These are phyloP conservation scores for Hydrozoanthus tunicans DNA, from an alignment of 64 coral and sea anemone genomes.

Conservation along the genomic window DNA sequence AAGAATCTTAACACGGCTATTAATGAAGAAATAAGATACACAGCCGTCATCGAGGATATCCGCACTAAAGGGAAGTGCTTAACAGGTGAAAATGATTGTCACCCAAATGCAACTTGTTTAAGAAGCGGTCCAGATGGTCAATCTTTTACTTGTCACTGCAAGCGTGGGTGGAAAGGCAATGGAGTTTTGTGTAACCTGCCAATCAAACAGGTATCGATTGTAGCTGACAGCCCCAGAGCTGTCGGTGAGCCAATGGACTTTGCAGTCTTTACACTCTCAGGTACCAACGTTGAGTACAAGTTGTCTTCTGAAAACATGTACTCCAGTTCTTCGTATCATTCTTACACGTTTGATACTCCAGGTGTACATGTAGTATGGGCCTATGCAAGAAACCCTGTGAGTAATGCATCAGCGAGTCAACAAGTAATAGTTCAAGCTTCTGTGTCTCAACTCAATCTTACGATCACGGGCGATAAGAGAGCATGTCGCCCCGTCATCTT, in stretches of 20 bases:
- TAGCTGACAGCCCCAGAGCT: slow-evolving; percentile 58
- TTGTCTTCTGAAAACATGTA: slow-evolving; percentile 57
- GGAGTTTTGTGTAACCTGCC: slow-evolving; percentile 52
- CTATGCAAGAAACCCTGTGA: slow-evolving; percentile 62
- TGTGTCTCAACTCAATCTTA: slow-evolving; percentile 53
- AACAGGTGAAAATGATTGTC: slow-evolving; percentile 72
- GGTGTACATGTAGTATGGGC: slow-evolving; percentile 54
- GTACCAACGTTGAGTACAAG: slow-evolving; percentile 66
- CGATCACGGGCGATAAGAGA: slow-evolving; percentile 34
- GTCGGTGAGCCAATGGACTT: slow-evolving; percentile 55
- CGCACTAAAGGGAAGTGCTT: slow-evolving; percentile 54
- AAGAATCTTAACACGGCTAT: slow-evolving; percentile 26
- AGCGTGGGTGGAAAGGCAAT: slow-evolving; percentile 64
- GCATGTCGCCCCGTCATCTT: slow-evolving; percentile 54
- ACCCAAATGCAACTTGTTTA: slow-evolving; percentile 67
- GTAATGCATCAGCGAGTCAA: slow-evolving; percentile 8
- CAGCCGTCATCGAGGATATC: slow-evolving; percentile 39
- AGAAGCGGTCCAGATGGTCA: slow-evolving; percentile 52
- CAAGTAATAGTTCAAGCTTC: slow-evolving; percentile 50
- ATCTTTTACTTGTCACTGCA: slow-evolving; percentile 66
- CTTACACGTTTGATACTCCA: slow-evolving; percentile 32
- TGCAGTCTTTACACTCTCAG: slow-evolving; percentile 45
- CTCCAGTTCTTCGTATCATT: slow-evolving; percentile 35
- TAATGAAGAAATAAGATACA: slow-evolving; percentile 36
- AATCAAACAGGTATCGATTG: slow-evolving; percentile 63